phyloP scores from a whole-genome alignment of 2,888 invertebrate genomes.

The Eristalinus aeneus region DNA sequence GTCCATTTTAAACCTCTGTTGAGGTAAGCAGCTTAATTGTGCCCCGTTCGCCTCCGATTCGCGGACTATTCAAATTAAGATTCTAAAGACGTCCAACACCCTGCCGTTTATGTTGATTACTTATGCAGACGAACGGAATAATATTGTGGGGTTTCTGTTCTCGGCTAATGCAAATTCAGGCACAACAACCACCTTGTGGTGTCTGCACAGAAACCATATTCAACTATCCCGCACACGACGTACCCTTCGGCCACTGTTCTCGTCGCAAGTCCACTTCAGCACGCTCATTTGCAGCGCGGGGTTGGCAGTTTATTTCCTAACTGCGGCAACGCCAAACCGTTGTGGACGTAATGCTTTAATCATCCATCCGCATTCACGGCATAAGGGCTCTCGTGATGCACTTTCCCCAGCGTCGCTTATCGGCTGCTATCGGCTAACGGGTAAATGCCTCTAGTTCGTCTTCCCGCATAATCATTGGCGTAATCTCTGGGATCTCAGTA shows the following conservation, averaged over 20 bases:
- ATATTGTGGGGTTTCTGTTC: slow-evolving; percentile 51
- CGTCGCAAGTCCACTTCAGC: slow-evolving; percentile 67
- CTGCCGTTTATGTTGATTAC: slow-evolving; percentile 13
- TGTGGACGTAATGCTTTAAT: slow-evolving; percentile 28
- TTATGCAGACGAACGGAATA: slow-evolving; percentile 33
- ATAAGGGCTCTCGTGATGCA: slow-evolving; percentile 41
- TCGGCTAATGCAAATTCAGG: slow-evolving; percentile 36
- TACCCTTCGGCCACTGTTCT: slow-evolving; percentile 39
- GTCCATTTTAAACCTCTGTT: slow-evolving; percentile 7
- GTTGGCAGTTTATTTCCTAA: slow-evolving; percentile 38
- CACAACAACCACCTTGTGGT: slow-evolving; percentile 10
- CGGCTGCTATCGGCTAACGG: slow-evolving; percentile 66
- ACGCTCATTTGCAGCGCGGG: slow-evolving; percentile 64
- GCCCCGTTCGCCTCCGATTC: slow-evolving; percentile 12
- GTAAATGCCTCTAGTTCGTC: slow-evolving; percentile 61
- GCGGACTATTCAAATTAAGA: slow-evolving; percentile 41
- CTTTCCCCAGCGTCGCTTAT: slow-evolving; percentile 46
- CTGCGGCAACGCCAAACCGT: background rate
- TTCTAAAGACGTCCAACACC: slow-evolving; percentile 21
- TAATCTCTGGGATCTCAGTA: slow-evolving; percentile 35
- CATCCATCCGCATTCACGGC: slow-evolving; percentile 23
- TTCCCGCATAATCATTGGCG: slow-evolving; percentile 63
- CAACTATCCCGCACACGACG: slow-evolving; percentile 5
- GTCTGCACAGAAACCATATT: slow-evolving; percentile 44
- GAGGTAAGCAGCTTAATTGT: slow-evolving; percentile 53